Evolutionary conservation across 2,797 vertebrate genomes (phyloP).

Genomic region (Hybognathus amarus): DNA sequence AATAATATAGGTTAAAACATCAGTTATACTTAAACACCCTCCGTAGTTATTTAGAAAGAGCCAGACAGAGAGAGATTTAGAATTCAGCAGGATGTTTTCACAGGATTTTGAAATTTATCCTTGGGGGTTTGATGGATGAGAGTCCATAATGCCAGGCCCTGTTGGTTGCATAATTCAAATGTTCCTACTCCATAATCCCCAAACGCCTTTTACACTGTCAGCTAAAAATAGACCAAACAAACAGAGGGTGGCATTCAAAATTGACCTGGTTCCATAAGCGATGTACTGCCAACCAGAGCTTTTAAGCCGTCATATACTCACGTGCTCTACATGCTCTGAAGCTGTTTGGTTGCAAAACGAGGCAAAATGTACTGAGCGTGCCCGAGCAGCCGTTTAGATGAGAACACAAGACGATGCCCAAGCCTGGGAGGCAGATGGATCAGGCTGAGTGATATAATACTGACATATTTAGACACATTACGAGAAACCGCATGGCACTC

Average conservation of each 20-base stretch:
- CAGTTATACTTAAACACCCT: not conserved
- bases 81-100: constrained; percentile 49
- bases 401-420: constrained; percentile 25
- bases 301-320: constrained; percentile 32
- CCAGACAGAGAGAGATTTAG: constrained; percentile 31
- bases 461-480: constrained; percentile 35
- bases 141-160: constrained; percentile 70
- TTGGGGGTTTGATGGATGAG: constrained; percentile 44
- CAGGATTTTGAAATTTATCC: constrained; percentile 47
- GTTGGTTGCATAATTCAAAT: constrained; percentile 72
- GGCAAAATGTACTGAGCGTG: constrained; percentile 39
- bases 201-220: constrained; percentile 70
- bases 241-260: constrained; percentile 51
- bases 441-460: constrained; percentile 37
- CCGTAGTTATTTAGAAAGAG: constrained; percentile 10
- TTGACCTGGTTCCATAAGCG: constrained; percentile 64
- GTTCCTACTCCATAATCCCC: constrained; percentile 72
- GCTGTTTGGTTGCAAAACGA: constrained; percentile 36
- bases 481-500: constrained; percentile 25
- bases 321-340: constrained; percentile 2
- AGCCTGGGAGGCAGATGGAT: constrained; percentile 51
- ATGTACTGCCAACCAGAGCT: constrained; percentile 58
- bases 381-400: constrained; percentile 47
- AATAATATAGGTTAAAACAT: constrained; percentile 24
- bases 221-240: constrained; percentile 49